A percentile compares a stretch with the other conserved stretches of the same genome.
These are phyloP conservation scores for Halesus radiatus DNA, from an alignment of 1,140 invertebrate genomes.

Conservation along the genomic window DNA sequence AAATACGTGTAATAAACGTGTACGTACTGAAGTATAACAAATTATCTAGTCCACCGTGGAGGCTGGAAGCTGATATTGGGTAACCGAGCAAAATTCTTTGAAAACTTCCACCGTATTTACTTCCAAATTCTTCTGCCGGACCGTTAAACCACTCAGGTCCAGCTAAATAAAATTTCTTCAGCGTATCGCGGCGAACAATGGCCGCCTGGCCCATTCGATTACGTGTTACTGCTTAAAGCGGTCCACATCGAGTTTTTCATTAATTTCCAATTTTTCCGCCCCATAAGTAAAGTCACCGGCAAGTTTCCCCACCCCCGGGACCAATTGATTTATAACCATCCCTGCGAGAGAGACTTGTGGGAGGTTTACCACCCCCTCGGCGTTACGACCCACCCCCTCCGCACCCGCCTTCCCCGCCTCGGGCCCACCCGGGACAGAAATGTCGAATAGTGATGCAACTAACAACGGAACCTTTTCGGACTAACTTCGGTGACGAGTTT, in stretches of 20 bases:
- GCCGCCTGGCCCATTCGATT: constrained; percentile 23
- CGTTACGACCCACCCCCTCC: neutral
- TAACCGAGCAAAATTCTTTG: constrained; percentile 9
- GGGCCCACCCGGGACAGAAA: neutral
- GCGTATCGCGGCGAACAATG: constrained; percentile 16
- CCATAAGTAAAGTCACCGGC: constrained; percentile 57
- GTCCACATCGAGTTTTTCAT: constrained; percentile 54
- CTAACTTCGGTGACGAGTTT: constrained; percentile 1
- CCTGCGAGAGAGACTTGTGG: constrained; percentile 6
- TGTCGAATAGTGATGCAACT: constrained; percentile 5
- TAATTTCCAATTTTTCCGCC: constrained; percentile 58
- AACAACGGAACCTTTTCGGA: neutral
- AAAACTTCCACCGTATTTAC: constrained; percentile 18
- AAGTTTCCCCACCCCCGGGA: constrained; percentile 46
- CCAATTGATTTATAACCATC: constrained; percentile 55
- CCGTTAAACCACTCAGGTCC: constrained; percentile 10
- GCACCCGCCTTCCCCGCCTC: no score
- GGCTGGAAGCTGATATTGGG: neutral
- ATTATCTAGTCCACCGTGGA: neutral
- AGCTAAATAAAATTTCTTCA: neutral
- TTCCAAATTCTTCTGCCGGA: constrained; percentile 11
- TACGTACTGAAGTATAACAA: constrained; percentile 11
- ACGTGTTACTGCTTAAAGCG: constrained; percentile 27
- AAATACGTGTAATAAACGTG: no score
- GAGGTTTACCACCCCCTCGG: constrained; percentile 13